Percentiles rank a stretch among this genome's conserved stretches.
Evolutionary conservation across 2,113 vertebrate genomes (phyloP).

Genomic region (Cnemophilus loriae): DNA sequence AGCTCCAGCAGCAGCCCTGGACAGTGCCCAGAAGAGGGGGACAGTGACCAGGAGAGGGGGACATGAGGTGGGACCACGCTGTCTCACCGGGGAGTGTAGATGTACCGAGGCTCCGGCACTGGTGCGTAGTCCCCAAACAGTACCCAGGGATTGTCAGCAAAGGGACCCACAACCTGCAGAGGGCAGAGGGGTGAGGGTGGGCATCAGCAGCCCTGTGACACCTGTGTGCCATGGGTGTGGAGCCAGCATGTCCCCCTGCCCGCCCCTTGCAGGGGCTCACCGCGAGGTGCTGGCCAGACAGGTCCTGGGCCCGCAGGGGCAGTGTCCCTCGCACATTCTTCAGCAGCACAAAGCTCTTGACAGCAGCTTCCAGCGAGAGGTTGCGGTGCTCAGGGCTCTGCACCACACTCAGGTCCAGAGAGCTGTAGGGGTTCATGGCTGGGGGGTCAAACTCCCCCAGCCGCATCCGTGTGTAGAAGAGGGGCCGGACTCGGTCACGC

Average conservation of each 20-base stretch:
- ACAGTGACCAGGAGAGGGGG: not conserved
- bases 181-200: not conserved
- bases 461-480: constrained; percentile 64
- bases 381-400: constrained; percentile 50
- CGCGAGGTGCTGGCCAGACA: not conserved
- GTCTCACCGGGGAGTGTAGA: constrained; percentile 65
- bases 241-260: not conserved
- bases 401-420: constrained; percentile 16
- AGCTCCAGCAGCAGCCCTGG: not conserved
- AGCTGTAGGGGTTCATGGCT: constrained; percentile 62
- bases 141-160: constrained; percentile 40
- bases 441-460: constrained; percentile 69
- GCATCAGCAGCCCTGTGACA: not conserved
- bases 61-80: fast-evolving
- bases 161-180: constrained; percentile 61
- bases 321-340: constrained; percentile 31
- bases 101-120: constrained; percentile 32
- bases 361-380: constrained; percentile 56
- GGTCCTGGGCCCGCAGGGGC: constrained; percentile 20
- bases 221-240: fast-evolving
- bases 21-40: not conserved
- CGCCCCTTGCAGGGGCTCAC: not conserved
- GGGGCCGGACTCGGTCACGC: constrained; percentile 45
- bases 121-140: constrained; percentile 67
- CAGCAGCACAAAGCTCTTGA: constrained; percentile 68